These are phyloP conservation scores for Lanius collurio DNA, from an alignment of 2,113 vertebrate genomes.

Conservation along the genomic window DNA sequence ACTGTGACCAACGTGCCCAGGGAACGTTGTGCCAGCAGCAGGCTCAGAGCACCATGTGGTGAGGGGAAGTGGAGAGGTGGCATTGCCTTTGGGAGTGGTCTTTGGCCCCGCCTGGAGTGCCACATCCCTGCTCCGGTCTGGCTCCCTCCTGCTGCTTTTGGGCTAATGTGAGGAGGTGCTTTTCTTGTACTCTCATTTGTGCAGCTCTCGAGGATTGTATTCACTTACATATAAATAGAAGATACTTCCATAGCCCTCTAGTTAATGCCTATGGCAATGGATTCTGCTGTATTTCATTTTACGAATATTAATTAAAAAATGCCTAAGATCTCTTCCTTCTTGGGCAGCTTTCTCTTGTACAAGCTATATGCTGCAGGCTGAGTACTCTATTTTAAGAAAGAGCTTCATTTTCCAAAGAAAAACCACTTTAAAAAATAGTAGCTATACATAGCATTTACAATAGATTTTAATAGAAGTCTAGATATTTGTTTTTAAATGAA, in stretches of 20 bases:
- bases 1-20: not conserved
- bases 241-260: not conserved
- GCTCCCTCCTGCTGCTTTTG: not conserved
- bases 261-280: not conserved
- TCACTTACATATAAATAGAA: not conserved
- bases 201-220: not conserved
- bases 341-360: not conserved
- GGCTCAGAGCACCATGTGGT: not conserved
- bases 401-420: not conserved
- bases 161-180: not conserved
- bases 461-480: not conserved
- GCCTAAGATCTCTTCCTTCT: not conserved
- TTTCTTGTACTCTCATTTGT: not conserved
- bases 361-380: not conserved
- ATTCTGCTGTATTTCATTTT: not conserved
- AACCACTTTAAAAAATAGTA: not conserved
- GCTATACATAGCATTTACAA: not conserved
- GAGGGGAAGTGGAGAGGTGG: not conserved
- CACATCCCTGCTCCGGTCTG: not conserved
- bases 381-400: not conserved
- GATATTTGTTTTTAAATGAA: not conserved
- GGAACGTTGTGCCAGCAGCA: not conserved
- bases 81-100: not conserved
- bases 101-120: rapidly evolving
- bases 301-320: not conserved